Base-by-base conservation (phyloP, 2,113 vertebrate genomes). In the Eulemur macaco region DNA sequence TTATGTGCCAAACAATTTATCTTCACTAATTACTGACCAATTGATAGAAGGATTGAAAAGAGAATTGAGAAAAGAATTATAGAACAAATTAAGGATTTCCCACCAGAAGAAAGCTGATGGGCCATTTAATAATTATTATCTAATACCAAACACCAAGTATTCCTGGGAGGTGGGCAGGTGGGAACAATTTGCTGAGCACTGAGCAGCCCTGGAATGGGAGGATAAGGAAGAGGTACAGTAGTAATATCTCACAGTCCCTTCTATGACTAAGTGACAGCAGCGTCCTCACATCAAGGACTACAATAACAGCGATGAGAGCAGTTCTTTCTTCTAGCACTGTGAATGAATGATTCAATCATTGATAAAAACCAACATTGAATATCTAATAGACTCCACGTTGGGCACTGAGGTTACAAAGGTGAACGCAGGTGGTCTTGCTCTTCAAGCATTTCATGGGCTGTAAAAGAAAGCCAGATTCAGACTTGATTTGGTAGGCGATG, bases 61-160 rank as follows among this genome's bases (percentile, higher is more conserved):
- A 84, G 11, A 89, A 87, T 27, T 89, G 54, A 94, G 68, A 63
- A 71, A 91, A 68, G 42, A 93, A 88, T 76, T 42, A 84, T 76
- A 81, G 52, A 91, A 78, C 68, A 47, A 89, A 85, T 60, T 73
- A 92, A 92, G 34, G 29, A 29, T 71, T 90, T 39, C 56, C 21
- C 42, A 87, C 34, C 69, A 54, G 29, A 92, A 88, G 66, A 95
- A 84, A 96, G 54, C n/a, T 76, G 56, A 47, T 68, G 50, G 50
- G 13, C 58, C 69, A 11, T 63, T 88, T 76, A 74, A 66, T 91
- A 91, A 80, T 42, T 4, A 34, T 45, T 39, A 5, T 81, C 63
- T 89, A 64, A 60, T 31, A 42, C 23, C 21, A 83, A 83, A 85
- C 12, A 58, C 23, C 64, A n/a, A 89, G 12, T 31, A 31, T 60